A percentile compares a stretch with the other conserved stretches of the same genome.
Conservation (phyloP, 2,113 vertebrate genomes). For the Scopus umbretta region DNA sequence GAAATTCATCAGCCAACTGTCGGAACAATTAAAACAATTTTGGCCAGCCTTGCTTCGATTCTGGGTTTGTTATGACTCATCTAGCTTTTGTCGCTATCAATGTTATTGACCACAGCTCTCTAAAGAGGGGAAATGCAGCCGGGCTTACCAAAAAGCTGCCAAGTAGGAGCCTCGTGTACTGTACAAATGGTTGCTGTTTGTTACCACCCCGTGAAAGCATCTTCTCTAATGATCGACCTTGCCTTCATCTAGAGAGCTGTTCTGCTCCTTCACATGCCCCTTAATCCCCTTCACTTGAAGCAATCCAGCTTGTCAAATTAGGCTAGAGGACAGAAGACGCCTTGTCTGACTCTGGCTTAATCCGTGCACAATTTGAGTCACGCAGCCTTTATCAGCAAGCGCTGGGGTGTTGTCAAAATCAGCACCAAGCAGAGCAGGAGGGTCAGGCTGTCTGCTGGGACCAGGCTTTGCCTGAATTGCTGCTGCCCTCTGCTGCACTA, state of each 20-base stretch:
- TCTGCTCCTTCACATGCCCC: neutral
- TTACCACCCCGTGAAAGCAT: neutral
- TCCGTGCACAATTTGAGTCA: neutral
- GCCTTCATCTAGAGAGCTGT: neutral
- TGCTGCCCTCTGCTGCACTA: neutral
- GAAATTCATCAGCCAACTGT: slow-evolving; percentile 40
- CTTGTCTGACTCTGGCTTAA: neutral
- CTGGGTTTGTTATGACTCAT: neutral
- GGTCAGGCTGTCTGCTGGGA: neutral
- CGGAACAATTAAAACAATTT: slow-evolving; percentile 33
- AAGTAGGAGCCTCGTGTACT: neutral
- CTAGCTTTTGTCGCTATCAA: neutral
- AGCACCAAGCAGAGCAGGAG: neutral
- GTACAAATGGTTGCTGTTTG: neutral
- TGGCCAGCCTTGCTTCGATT: neutral
- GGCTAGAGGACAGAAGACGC: neutral
- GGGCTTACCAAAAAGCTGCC: neutral
- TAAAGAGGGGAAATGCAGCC: neutral
- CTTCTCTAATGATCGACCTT: neutral
- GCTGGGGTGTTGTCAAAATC: neutral
- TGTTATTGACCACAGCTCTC: neutral
- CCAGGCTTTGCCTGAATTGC: neutral
- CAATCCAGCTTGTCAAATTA: neutral
- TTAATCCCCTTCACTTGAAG: neutral
- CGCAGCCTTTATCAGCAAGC: neutral